A percentile compares a stretch with the other conserved stretches of the same genome.
Evolutionary conservation across 2,888 invertebrate species (phyloP).

Genomic region (Eristalis intricaria): DNA sequence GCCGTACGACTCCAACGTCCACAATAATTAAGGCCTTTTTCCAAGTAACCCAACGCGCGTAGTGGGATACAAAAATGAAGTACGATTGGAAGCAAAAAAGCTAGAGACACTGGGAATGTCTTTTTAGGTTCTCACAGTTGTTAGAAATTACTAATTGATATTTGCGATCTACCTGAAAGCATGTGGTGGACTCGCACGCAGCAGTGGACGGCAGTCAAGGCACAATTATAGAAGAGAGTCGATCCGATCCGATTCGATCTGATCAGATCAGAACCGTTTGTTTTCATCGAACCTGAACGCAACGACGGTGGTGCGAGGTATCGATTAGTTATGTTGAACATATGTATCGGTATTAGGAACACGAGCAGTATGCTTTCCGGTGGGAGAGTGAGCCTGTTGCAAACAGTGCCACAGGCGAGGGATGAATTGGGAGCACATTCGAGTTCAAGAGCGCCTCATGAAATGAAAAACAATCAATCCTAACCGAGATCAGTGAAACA

Average conservation of each 20-base stretch:
- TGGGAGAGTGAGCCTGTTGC: slow-evolving; percentile 52
- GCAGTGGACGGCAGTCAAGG: slow-evolving; percentile 12
- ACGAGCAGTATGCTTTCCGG: slow-evolving; percentile 58
- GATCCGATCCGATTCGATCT: too few relatives aligned
- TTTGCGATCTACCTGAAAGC: slow-evolving; percentile 71
- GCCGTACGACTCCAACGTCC: slow-evolving; percentile 20
- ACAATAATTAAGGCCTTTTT: slow-evolving; percentile 67
- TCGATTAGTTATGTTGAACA: slow-evolving; percentile 68
- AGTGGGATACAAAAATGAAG: slow-evolving; percentile 39
- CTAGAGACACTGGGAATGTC: slow-evolving; percentile 52
- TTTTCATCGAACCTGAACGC: slow-evolving; percentile 33
- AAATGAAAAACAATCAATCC: neutral
- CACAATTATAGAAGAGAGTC: slow-evolving; percentile 57
- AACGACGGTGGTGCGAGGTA: slow-evolving; percentile 49
- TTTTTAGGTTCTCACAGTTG: slow-evolving; percentile 71
- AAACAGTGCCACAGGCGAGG: neutral
- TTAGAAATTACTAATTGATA: slow-evolving; percentile 72
- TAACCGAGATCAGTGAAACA: neutral
- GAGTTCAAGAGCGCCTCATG: neutral
- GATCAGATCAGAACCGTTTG: slow-evolving; percentile 57
- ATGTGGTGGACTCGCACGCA: slow-evolving; percentile 52
- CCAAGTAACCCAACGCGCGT: slow-evolving; percentile 52
- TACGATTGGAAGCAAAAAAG: slow-evolving; percentile 3
- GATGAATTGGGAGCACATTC: slow-evolving; percentile 36
- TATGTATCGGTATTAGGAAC: slow-evolving; percentile 56